Conservation (phyloP, 1,140 invertebrate genomes). For the Tachypleus tridentatus region DNA sequence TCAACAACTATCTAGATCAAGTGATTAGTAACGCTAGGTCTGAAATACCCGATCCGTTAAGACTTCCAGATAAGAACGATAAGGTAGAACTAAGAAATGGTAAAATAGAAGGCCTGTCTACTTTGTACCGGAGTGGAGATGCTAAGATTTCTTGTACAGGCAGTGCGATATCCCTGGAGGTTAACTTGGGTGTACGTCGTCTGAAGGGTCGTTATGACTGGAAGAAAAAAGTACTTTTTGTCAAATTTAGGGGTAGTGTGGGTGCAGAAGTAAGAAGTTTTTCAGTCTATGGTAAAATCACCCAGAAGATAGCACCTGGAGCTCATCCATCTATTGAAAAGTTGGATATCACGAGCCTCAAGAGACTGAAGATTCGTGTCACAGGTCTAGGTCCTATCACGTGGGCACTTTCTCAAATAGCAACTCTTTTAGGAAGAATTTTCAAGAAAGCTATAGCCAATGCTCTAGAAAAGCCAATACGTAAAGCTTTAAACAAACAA, state of each 20-base stretch:
- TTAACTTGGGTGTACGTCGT: background rate
- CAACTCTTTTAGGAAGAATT: constrained; percentile 9
- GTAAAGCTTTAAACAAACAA: constrained; percentile 5
- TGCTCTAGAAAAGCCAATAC: constrained; percentile 6
- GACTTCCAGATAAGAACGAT: background rate
- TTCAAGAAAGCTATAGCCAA: constrained; percentile 11
- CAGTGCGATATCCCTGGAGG: background rate
- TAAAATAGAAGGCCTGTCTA: constrained; percentile 4
- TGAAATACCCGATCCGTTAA: constrained; percentile 5
- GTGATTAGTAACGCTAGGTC: constrained; percentile 3
- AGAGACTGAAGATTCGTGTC: constrained; percentile 6
- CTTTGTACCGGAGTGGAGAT: background rate
- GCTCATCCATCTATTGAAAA: background rate
- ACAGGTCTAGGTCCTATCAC: constrained; percentile 11
- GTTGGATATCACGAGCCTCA: constrained; percentile 9
- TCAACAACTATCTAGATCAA: constrained; percentile 5
- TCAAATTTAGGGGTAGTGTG: background rate
- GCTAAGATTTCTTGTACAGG: background rate
- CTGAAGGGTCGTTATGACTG: constrained; percentile 14
- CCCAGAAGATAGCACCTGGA: background rate
- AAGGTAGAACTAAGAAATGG: constrained; percentile 7
- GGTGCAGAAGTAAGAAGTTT: constrained; percentile 9
- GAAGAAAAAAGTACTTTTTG: background rate
- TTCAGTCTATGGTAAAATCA: background rate
- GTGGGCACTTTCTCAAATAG: constrained; percentile 11